Evolutionary conservation across 2,888 invertebrate species (phyloP), one percentile per base, ranked within the genome.

Genomic region (Argyra leucocephala): DNA sequence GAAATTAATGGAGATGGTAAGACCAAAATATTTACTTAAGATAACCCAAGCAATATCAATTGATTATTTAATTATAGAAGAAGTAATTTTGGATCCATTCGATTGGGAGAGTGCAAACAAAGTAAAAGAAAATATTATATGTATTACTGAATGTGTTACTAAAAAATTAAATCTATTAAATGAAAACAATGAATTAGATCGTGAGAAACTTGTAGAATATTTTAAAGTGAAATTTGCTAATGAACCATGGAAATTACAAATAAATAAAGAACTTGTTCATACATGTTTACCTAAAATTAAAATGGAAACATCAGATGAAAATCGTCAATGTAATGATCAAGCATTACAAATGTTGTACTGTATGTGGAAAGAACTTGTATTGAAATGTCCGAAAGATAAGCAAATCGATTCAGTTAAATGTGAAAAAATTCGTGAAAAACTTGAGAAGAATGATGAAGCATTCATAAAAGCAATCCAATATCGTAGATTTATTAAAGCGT

Each of bases 381-480:
- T 66, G n/a, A 70, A 70, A 3, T 74, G 74, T 23, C 74, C 73
- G 15, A 69, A 67, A 22, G 73, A 74, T 1, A 64, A 69, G 26
- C 73, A 71, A 63, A 61, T 71, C 4, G 66, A 71, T 36, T 68
- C 67, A 22, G 65, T 66, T 1, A 70, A 70, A 26, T 74, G 74
- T 23, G 70, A 69, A 31, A 72, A 71, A 65, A 69, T 73, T 9
- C 67, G 72, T 4, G 71, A 71, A 22, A 69, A 69, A 57, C 64
- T 71, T 36, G 64, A 65, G 9, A 69, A 70, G 23, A 71, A 69
- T 21, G 69, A 71, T 62, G 69, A 58, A 48, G 2, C 9, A 15
- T 48, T 18, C 6, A 18, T 48, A 48, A 48, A n/a, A 48, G 12
- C n/a, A 3, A 18, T n/a, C 2, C 12, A 48, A 18, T 15, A 18